Conservation (phyloP, 2,888 invertebrate genomes). For the Stramonita haemastoma region DNA sequence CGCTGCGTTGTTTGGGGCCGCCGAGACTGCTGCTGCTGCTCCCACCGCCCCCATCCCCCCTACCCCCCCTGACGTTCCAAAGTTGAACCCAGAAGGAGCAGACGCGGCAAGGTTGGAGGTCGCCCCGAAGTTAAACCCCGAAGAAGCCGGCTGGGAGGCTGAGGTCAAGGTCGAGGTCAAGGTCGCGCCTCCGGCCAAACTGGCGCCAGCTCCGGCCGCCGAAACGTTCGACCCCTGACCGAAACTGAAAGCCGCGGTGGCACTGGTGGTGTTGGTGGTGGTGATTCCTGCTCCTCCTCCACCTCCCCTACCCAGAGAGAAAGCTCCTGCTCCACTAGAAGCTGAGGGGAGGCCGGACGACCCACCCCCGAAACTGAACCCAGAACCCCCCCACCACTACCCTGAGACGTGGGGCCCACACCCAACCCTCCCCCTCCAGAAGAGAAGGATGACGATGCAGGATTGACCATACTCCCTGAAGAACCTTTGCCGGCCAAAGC, state of each 20-base stretch:
- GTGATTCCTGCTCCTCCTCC: not conserved
- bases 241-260: no score
- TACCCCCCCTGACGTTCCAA: slow-evolving; percentile 38
- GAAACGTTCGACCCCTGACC: no score
- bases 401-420: not conserved
- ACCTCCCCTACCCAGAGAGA: not conserved
- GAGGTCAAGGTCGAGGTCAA: not conserved
- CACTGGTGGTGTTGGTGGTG: not conserved
- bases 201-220: no score
- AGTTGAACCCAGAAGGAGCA: not conserved
- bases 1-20: not conserved
- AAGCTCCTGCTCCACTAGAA: not conserved
- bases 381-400: not conserved
- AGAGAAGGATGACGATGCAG: not conserved
- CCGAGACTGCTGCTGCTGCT: no score
- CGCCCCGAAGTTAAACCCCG: not conserved
- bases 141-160: not conserved
- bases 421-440: not conserved
- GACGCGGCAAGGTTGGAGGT: not conserved
- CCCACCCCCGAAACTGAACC: not conserved
- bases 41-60: no score
- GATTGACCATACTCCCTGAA: not conserved
- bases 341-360: no score
- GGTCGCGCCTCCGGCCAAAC: no score
- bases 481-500: not conserved